phyloP scores from a whole-genome alignment of 2,888 invertebrate genomes.

The Amorpha juglandis region DNA sequence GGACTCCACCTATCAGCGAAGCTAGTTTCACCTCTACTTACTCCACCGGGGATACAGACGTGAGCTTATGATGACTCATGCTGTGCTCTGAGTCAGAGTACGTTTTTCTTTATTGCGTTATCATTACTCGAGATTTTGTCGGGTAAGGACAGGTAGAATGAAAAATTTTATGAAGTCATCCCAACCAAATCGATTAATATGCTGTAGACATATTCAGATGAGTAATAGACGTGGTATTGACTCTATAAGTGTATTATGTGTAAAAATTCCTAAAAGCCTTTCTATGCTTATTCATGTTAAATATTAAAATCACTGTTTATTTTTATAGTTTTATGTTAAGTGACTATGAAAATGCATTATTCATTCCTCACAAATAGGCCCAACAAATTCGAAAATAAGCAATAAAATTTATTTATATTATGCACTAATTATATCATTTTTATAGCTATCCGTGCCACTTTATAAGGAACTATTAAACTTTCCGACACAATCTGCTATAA shows the following conservation, averaged over 20 bases:
- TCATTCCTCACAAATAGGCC: conserved; percentile 16
- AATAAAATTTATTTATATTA: conserved; percentile 21
- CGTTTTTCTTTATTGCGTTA: too few relatives aligned
- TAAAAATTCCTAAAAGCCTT: not conserved
- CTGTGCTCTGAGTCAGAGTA: too few relatives aligned
- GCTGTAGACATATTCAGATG: not conserved
- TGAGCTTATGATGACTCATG: too few relatives aligned
- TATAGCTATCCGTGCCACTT: conserved; percentile 1
- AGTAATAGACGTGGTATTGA: not conserved
- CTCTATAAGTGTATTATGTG: not conserved
- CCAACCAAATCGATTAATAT: too few relatives aligned
- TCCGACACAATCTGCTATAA: not conserved
- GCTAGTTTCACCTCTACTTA: too few relatives aligned
- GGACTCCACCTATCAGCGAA: too few relatives aligned
- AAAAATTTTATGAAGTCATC: too few relatives aligned
- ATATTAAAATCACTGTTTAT: conserved; percentile 1
- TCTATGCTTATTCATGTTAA: not conserved
- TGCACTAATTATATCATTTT: conserved; percentile 18
- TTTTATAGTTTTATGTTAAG: conserved; percentile 5
- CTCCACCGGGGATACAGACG: too few relatives aligned
- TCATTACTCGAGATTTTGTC: too few relatives aligned
- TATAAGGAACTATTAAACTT: conserved; percentile 8
- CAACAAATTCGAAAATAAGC: conserved; percentile 12
- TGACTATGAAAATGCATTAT: conserved; percentile 11
- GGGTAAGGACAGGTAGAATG: too few relatives aligned